Evolutionary conservation across 2,888 invertebrate genomes (phyloP).

Genomic region (Conops quadrifasciatus): DNA sequence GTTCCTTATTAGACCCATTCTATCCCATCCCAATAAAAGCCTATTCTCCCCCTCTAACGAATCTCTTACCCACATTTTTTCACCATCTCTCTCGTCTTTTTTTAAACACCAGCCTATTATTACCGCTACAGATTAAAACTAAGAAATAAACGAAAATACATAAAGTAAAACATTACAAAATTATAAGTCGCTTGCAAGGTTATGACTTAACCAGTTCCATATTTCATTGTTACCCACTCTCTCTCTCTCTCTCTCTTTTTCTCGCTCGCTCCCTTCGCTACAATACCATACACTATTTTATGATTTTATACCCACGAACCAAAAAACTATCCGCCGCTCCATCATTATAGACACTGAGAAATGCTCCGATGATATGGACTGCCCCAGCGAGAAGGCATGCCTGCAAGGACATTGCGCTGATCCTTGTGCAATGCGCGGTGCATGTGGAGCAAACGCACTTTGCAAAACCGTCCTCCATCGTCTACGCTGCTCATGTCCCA

Average conservation of each 20-base stretch:
- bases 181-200: not conserved
- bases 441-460: slow-evolving; percentile 88
- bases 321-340: slow-evolving; percentile 56
- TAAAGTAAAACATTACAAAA: not conserved
- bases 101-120: slow-evolving; percentile 18
- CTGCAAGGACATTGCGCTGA: slow-evolving; percentile 90
- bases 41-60: too few relatives aligned
- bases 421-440: slow-evolving; percentile 87
- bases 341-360: slow-evolving; percentile 73
- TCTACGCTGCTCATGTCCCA: slow-evolving; percentile 87
- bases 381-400: slow-evolving; percentile 91
- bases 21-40: too few relatives aligned
- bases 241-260: slow-evolving; percentile 33
- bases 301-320: slow-evolving; percentile 36
- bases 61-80: not conserved
- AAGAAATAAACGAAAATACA: too few relatives aligned
- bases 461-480: slow-evolving; percentile 86
- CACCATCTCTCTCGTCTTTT: slow-evolving; percentile 34
- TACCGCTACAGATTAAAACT: not conserved
- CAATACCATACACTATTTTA: slow-evolving; percentile 27
- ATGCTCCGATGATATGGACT: slow-evolving; percentile 91
- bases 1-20: too few relatives aligned
- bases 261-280: slow-evolving; percentile 28
- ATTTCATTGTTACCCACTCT: slow-evolving; percentile 28
- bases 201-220: slow-evolving; percentile 13